phyloP scores from a whole-genome alignment of 1,140 invertebrate genomes.

The Macrobrachium rosenbergii region DNA sequence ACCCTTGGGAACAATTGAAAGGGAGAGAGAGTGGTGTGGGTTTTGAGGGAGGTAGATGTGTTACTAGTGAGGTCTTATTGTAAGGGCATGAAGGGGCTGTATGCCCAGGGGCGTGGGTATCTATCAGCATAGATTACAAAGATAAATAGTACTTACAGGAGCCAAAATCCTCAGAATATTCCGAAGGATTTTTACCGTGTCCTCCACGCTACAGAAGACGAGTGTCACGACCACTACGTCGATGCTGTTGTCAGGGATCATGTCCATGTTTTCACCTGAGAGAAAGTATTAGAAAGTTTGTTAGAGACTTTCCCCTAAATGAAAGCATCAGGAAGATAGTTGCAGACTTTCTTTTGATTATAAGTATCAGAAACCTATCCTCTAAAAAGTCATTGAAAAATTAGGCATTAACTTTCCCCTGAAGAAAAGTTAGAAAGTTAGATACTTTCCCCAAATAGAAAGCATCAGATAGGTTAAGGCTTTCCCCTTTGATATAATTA shows the following conservation, averaged over 20 bases:
- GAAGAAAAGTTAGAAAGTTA: too few species aligned
- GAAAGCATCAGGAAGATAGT: neutral
- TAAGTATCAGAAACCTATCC: too few species aligned
- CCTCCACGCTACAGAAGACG: constrained; percentile 68
- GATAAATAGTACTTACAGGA: constrained; percentile 65
- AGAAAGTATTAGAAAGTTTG: neutral
- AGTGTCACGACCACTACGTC: constrained; percentile 69
- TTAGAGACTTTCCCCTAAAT: neutral
- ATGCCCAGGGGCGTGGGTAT: too few species aligned
- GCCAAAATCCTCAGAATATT: constrained; percentile 69
- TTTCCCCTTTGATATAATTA: too few species aligned
- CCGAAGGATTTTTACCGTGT: constrained; percentile 65
- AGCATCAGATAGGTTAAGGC: too few species aligned
- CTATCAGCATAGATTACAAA: too few species aligned
- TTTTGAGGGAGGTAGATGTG: too few species aligned
- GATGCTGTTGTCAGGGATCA: constrained; percentile 66
- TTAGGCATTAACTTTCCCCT: too few species aligned
- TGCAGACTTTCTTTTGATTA: neutral
- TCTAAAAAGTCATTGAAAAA: too few species aligned
- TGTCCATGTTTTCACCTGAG: constrained; percentile 67
- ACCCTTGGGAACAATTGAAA: constrained; percentile 42
- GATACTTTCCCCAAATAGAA: too few species aligned
- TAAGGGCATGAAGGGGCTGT: too few species aligned
- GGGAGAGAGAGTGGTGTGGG: neutral
- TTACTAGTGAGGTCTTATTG: too few species aligned